These are phyloP conservation scores for Drosophila pseudoananassae DNA, from an alignment of 1,140 invertebrate genomes.

Conservation along the genomic window DNA sequence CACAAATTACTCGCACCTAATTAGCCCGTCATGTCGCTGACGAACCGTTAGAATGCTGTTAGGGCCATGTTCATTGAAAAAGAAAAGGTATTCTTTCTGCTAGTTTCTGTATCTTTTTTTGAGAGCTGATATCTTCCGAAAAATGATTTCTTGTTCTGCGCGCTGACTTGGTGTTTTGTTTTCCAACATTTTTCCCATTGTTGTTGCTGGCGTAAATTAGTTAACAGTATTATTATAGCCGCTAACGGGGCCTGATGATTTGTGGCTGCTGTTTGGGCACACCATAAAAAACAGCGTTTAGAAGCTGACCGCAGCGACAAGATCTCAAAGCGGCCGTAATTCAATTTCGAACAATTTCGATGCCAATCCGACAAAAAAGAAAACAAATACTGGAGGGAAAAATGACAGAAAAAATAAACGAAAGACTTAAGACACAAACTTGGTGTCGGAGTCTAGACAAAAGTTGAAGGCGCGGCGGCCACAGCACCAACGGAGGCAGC, in stretches of 20 bases:
- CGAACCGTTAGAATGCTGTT: constrained; percentile 59
- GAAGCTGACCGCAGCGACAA: constrained; percentile 53
- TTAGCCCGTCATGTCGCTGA: constrained; percentile 54
- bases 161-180: constrained; percentile 69
- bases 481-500: constrained; percentile 12
- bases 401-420: constrained; percentile 33
- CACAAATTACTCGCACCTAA: constrained; percentile 64
- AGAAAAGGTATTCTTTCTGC: constrained; percentile 4
- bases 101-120: constrained; percentile 13
- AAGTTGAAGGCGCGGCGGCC: constrained; percentile 42
- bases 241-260: constrained; percentile 75
- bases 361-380: constrained; percentile 22
- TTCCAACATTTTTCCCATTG: constrained; percentile 31
- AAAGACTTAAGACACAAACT: constrained; percentile 77
- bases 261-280: constrained; percentile 50
- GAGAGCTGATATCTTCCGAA: constrained; percentile 40
- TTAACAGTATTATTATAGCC: constrained; percentile 77
- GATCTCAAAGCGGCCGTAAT: constrained; percentile 55
- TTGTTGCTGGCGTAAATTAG: constrained; percentile 69
- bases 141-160: constrained; percentile 44
- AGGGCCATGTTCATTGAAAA: constrained; percentile 65
- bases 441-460: constrained; percentile 54
- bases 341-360: constrained; percentile 65
- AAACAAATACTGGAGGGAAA: constrained; percentile 18
- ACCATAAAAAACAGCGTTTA: constrained; percentile 27